Base-by-base conservation (phyloP, 1,140 invertebrate species). In the Dufourea novaeangliae region DNA sequence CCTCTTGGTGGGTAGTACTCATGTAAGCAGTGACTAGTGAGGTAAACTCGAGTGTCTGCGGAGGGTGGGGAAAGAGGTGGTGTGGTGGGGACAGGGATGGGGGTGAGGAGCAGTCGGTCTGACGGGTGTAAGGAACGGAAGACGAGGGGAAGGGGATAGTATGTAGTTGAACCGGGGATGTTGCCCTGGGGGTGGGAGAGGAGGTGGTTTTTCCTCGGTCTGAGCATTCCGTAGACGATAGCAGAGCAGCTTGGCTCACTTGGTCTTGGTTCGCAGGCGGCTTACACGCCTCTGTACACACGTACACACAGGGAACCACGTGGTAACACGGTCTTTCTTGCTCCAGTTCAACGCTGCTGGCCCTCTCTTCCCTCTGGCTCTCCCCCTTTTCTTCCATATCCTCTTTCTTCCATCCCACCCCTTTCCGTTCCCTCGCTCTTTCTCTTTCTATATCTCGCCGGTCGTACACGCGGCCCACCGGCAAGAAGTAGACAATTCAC, bases 401-500 rank as follows among this genome's bases (percentile, higher is more conserved):
- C 20, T 17, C 27, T 20, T 46, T 20, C 17, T 14, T 46, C 62
- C 22, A 34, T 37, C 27, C 27, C 52, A 22, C 10, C 25, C n/a
- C 20, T 11, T 22, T 25, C 29, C 34, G 20, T 67, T 39, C 61
- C 50, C 39, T 64, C 22, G 39, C 56, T 56, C 14, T 25, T 29
- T 82, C 63, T 59, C 67, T 62, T 57, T 77, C 54, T 56, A 37
- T 56, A 54, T 32, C n/a, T 44, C 57, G 59, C 29, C 64, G 41
- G 61, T 44, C 62, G 69, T 50, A 50, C 59, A 82, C 76, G 76
- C 85, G 73, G 71, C 63, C 79, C 72, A 82, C 77, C 83, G 80
- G 84, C 87, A 90, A 92, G 88, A 90, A 91, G 87, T 89, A 92
- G 92, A 92, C 91, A 92, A 92, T 92, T 92, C 90, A 90, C 92